Percentiles rank a stretch among this genome's conserved stretches.
Conservation (phyloP, 2,797 vertebrate species). For the Hoplostethus mediterraneus region DNA sequence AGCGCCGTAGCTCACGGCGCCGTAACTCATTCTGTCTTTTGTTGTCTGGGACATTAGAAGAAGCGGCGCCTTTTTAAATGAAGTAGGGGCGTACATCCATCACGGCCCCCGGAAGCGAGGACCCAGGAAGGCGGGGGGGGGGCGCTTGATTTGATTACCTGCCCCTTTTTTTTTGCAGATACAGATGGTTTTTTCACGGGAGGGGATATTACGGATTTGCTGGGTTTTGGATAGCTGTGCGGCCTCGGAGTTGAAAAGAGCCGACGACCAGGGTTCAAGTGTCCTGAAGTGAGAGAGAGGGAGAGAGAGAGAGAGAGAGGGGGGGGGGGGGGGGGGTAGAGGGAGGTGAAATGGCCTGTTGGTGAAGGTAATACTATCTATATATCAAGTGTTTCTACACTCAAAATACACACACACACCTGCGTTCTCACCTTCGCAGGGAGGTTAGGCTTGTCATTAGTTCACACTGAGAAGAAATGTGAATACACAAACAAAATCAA, state of each 20-base stretch:
- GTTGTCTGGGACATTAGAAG: conserved; percentile 42
- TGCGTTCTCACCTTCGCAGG: too few species aligned
- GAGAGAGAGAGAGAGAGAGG: too few species aligned
- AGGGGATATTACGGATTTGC: neutral
- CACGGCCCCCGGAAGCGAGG: conserved; percentile 34
- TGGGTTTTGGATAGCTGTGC: too few species aligned
- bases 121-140: neutral
- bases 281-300: neutral
- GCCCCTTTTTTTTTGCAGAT: conserved; percentile 38
- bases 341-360: too few species aligned
- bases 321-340: too few species aligned
- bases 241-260: too few species aligned
- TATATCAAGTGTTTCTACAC: too few species aligned
- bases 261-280: too few species aligned
- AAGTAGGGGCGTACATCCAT: conserved; percentile 44
- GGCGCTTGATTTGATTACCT: conserved; percentile 54
- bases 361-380: too few species aligned
- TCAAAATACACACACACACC: neutral
- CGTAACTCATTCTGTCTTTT: conserved; percentile 25
- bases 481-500: neutral
- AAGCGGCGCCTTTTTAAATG: conserved; percentile 43
- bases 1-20: conserved; percentile 18
- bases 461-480: neutral
- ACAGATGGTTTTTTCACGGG: conserved; percentile 22
- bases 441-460: neutral